Evolutionary conservation across 2,797 vertebrate species (phyloP).

Genomic region (Acanthurus leucopareius): DNA sequence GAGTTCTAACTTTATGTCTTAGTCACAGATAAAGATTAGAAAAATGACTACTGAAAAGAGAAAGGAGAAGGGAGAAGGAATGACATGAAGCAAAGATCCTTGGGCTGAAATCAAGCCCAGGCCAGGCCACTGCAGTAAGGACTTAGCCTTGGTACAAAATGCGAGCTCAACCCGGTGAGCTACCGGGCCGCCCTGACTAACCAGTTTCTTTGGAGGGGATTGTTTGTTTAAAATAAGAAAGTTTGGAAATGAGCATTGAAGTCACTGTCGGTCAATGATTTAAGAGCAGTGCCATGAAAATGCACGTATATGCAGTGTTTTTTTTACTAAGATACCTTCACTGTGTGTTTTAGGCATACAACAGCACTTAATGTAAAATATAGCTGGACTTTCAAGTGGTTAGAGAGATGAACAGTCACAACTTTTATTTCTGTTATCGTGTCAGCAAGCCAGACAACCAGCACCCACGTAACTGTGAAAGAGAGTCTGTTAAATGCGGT

Average conservation of each 20-base stretch:
- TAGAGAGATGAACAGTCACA: slow-evolving; percentile 3
- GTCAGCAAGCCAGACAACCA: neutral
- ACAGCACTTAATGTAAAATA: neutral
- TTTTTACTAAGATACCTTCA: slow-evolving; percentile 10
- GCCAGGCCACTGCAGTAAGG: too few species aligned
- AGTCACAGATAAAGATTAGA: neutral
- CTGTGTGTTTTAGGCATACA: neutral
- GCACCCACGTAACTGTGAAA: neutral
- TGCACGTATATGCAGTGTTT: neutral
- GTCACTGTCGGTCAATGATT: neutral
- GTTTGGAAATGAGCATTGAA: slow-evolving; percentile 4
- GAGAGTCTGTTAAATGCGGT: neutral
- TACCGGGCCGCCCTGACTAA: neutral
- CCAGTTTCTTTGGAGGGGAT: neutral
- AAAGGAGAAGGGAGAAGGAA: too few species aligned
- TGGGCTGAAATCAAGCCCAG: too few species aligned
- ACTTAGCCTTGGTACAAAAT: too few species aligned
- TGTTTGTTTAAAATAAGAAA: slow-evolving; percentile 7
- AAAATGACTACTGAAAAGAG: too few species aligned
- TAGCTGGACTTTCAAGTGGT: neutral
- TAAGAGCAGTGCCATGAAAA: neutral
- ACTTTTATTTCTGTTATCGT: neutral
- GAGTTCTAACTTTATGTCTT: neutral
- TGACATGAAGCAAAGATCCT: too few species aligned
- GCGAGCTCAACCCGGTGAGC: too few species aligned